Percentiles rank a stretch among this genome's conserved stretches.
phyloP scores from a whole-genome alignment of 2,113 vertebrate species.

The Gorilla gorilla region DNA sequence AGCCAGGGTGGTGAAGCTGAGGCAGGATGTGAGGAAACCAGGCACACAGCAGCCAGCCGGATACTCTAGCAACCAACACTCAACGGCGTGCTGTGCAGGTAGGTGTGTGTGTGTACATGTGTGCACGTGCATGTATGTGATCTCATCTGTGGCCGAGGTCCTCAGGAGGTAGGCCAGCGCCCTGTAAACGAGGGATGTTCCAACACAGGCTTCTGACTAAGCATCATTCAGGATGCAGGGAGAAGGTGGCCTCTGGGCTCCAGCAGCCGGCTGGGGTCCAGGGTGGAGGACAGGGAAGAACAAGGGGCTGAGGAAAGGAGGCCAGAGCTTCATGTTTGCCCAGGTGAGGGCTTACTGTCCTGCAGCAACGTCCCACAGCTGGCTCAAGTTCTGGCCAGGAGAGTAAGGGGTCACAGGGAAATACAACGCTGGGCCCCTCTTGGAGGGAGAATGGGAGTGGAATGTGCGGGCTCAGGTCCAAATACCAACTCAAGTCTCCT shows the following conservation, averaged over 20 bases:
- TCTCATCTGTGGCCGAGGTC: constrained; percentile 1
- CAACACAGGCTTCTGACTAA: constrained; percentile 34
- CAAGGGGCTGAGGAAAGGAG: not conserved
- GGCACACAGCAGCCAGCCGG: not conserved
- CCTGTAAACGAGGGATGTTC: constrained; percentile 62
- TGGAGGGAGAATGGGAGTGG: constrained; percentile 12
- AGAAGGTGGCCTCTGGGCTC: not conserved
- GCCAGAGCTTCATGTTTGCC: not conserved
- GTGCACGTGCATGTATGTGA: not conserved
- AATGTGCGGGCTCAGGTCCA: constrained; percentile 68
- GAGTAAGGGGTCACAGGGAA: not conserved
- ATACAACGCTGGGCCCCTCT: constrained; percentile 12
- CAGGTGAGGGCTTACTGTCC: constrained; percentile 73
- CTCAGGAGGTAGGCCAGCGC: constrained; percentile 36
- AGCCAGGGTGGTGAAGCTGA: constrained; percentile 23
- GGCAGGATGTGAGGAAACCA: not conserved
- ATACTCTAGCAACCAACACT: not conserved
- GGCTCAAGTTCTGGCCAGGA: not conserved
- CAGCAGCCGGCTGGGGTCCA: not conserved
- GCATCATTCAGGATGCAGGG: not conserved
- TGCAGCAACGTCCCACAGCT: constrained; percentile 68
- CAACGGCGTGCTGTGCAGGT: not conserved
- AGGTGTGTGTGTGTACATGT: not conserved
- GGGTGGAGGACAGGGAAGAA: not conserved
- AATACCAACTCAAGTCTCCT: constrained; percentile 46